Evolutionary conservation across 1,140 invertebrate species (phyloP).

Genomic region (Drosophila varians): DNA sequence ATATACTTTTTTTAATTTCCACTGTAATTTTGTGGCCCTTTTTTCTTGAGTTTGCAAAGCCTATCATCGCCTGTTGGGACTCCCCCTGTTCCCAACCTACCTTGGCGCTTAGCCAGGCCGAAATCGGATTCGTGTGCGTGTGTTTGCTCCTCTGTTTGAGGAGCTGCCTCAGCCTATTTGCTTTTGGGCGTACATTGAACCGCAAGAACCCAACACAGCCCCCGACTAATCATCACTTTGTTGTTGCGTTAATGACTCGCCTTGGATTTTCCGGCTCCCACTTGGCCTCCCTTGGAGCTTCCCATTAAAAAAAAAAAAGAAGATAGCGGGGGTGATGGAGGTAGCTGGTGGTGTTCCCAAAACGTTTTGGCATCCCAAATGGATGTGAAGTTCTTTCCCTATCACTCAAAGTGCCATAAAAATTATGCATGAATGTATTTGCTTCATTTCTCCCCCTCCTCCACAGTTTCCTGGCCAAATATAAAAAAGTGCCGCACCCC

Average conservation of each 20-base stretch:
- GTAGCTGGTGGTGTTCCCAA: slow-evolving; percentile 61
- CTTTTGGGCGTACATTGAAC: slow-evolving; percentile 76
- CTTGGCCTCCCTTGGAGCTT: slow-evolving; percentile 20
- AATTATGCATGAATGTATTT: slow-evolving; percentile 81
- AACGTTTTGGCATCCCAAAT: slow-evolving; percentile 79
- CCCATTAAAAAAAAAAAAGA: slow-evolving; percentile 54
- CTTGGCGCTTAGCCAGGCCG: slow-evolving; percentile 46
- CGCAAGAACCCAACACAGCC: slow-evolving; percentile 24
- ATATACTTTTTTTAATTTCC: neutral
- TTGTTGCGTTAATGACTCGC: slow-evolving; percentile 71
- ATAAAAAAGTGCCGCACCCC: slow-evolving; percentile 65
- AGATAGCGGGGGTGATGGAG: too few species aligned
- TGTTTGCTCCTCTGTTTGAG: neutral
- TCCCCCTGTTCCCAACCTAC: slow-evolving; percentile 51
- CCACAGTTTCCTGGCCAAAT: slow-evolving; percentile 58
- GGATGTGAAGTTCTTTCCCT: slow-evolving; percentile 34
- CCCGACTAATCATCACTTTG: slow-evolving; percentile 75
- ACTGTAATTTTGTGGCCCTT: slow-evolving; percentile 15
- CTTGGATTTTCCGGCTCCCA: slow-evolving; percentile 24
- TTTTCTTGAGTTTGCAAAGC: slow-evolving; percentile 33
- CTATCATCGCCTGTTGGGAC: slow-evolving; percentile 28
- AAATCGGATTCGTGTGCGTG: slow-evolving; percentile 1
- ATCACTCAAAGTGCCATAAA: slow-evolving; percentile 68
- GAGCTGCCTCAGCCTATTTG: slow-evolving; percentile 47
- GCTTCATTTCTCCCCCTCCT: slow-evolving; percentile 50